These are phyloP conservation scores for Ophioninae sp. DNA, from an alignment of 2,888 invertebrate genomes.

Conservation along the genomic window DNA sequence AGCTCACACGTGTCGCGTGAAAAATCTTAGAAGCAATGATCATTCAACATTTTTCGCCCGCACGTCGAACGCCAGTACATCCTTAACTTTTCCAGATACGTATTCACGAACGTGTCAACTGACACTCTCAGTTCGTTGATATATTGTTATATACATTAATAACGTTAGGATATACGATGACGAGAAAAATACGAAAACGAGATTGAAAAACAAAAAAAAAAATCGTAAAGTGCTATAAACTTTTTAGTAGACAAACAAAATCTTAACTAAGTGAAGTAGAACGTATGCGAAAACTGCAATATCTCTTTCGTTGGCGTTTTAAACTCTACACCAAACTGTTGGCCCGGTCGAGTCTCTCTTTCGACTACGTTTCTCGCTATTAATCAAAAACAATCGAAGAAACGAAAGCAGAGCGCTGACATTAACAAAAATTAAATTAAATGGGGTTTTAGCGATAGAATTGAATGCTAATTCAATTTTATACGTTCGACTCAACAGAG, in stretches of 20 bases:
- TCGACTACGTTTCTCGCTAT: slow-evolving; percentile 56
- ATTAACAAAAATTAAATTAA: too few relatives aligned
- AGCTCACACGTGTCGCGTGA: background rate
- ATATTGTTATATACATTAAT: slow-evolving; percentile 78
- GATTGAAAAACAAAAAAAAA: slow-evolving; percentile 61
- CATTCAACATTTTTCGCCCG: background rate
- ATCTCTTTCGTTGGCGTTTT: slow-evolving; percentile 79
- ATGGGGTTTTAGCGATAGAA: too few relatives aligned
- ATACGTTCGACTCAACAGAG: background rate
- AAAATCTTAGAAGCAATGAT: background rate
- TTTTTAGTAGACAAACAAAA: slow-evolving; percentile 76
- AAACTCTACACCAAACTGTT: slow-evolving; percentile 76
- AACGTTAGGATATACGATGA: slow-evolving; percentile 68
- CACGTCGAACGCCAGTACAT: slow-evolving; percentile 9
- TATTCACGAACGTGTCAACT: slow-evolving; percentile 40
- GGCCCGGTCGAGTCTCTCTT: slow-evolving; percentile 75
- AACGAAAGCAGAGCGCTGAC: background rate
- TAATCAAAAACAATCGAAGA: slow-evolving; percentile 14
- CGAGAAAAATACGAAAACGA: slow-evolving; percentile 36
- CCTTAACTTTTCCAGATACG: slow-evolving; percentile 2
- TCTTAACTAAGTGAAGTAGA: slow-evolving; percentile 72
- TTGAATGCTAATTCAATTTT: too few relatives aligned
- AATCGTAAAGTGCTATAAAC: slow-evolving; percentile 74
- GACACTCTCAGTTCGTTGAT: slow-evolving; percentile 70
- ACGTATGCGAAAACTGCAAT: slow-evolving; percentile 72